Evolutionary conservation across 1,140 invertebrate genomes (phyloP), one percentile per base, ranked within the genome.

Genomic region (Radopholus similis): DNA sequence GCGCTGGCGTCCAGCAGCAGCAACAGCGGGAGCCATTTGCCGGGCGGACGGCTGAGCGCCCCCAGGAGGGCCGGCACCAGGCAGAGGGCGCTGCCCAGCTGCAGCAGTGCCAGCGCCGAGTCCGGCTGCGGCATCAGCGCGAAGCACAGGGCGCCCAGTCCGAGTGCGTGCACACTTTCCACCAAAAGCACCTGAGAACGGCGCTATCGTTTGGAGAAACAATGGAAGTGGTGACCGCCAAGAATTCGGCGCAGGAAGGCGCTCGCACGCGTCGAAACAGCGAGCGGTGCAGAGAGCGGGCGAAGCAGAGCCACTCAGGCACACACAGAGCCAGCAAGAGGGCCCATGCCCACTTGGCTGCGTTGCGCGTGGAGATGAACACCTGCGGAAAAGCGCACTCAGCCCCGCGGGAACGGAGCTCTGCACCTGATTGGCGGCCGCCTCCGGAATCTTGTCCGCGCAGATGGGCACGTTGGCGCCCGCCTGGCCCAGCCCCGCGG

Each of bases 271-370:
- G 80, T 32, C 70, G 58, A 51, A 82, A 81, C 37, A 81, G 54
- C 9, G 78, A 80, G 34, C 78, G 63, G 55, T 82, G 78, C 34
- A 82, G 72, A 51, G 66, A 78, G 18, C 75, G 77, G 40, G 75
- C 60, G 59, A 80, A 80, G 42, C 78, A 81, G 34, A 77, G 32
- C 6, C 73, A 56, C 77, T 44, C 77, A 4, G 78, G 78, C 28
- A 75, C 68, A 44, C 64, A 75, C 5, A 81, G 55, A 23, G 73
- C 40, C 56, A 81, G 37, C 26, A 76, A 66, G 2, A 71, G 49
- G 3, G 80, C 77, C 78, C 78, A 81, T 9, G 75, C 76, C 78
- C 78, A 81, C 62, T 82, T 82, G 1, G 71, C 78, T 2, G 70
- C 71, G 62, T 81, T 73, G 35, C 76, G 59, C 18, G 69, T 54